These are phyloP conservation scores for Mesoclemmys tuberculata DNA, from an alignment of 2,113 vertebrate species.

Conservation along the genomic window DNA sequence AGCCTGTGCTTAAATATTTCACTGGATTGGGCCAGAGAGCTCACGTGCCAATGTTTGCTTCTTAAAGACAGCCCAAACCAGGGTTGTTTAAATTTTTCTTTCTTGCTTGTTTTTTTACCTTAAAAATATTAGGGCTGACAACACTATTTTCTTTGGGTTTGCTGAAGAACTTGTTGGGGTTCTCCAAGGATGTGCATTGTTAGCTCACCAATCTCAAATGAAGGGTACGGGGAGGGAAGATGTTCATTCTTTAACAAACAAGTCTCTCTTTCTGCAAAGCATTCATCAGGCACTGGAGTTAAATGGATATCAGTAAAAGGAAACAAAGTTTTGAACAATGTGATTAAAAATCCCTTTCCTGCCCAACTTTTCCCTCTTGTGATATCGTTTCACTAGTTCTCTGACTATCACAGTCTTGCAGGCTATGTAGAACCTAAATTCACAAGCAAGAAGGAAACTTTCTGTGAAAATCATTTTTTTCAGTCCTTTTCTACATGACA, in stretches of 20 bases:
- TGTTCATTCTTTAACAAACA: background rate
- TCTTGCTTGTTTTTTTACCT: background rate
- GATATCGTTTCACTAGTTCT: background rate
- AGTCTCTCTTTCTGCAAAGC: background rate
- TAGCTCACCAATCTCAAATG: background rate
- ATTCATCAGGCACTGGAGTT: background rate
- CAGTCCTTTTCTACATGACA: background rate
- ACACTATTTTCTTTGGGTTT: background rate
- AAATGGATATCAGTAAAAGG: background rate
- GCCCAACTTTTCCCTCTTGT: background rate
- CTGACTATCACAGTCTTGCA: background rate
- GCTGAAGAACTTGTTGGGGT: background rate
- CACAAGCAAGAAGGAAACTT: background rate
- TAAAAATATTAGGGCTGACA: background rate
- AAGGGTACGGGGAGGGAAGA: background rate
- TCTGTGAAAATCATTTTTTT: background rate
- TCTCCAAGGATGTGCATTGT: background rate
- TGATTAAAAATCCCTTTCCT: too few relatives aligned
- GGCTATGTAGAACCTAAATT: background rate
- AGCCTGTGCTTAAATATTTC: too few relatives aligned
- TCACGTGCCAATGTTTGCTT: background rate
- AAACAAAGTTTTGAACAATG: background rate
- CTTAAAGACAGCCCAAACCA: background rate
- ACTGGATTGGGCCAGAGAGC: background rate
- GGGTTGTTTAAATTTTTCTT: background rate